Evolutionary conservation across 2,797 vertebrate genomes (phyloP).

Genomic region (Heterohyrax brucei): DNA sequence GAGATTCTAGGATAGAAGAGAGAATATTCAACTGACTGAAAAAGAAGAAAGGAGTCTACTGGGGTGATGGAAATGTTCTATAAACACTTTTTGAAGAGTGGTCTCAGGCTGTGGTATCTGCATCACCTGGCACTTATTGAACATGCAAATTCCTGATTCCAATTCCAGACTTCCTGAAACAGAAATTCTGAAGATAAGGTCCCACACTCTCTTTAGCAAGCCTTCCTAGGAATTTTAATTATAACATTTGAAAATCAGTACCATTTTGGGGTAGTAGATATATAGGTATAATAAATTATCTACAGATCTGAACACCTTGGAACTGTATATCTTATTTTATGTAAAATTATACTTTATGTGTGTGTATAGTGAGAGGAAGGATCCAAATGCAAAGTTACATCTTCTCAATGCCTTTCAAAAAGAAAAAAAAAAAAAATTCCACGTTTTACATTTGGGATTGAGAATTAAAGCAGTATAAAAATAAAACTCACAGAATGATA

Average conservation of each 20-base stretch:
- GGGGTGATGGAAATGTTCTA: background rate
- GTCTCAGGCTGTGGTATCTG: background rate
- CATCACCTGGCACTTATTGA: background rate
- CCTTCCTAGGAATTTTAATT: background rate
- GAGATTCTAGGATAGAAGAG: background rate
- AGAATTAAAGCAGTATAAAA: slow-evolving; percentile 39
- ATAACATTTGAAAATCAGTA: slow-evolving; percentile 22
- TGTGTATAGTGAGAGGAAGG: too few species aligned
- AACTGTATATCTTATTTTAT: background rate
- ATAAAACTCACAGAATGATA: background rate
- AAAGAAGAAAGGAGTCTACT: background rate
- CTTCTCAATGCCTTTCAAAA: background rate
- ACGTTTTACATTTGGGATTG: background rate
- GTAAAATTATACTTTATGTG: background rate
- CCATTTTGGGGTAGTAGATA: background rate
- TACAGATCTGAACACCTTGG: background rate
- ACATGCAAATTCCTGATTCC: background rate
- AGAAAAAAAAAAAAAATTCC: background rate
- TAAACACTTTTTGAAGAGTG: background rate
- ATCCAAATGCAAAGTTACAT: background rate
- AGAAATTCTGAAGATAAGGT: too few species aligned
- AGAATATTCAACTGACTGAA: background rate
- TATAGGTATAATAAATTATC: background rate
- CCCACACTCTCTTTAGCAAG: background rate
- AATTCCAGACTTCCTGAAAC: too few species aligned